Evolutionary conservation across 2,113 vertebrate species (phyloP).

Genomic region (Amazona vittata): DNA sequence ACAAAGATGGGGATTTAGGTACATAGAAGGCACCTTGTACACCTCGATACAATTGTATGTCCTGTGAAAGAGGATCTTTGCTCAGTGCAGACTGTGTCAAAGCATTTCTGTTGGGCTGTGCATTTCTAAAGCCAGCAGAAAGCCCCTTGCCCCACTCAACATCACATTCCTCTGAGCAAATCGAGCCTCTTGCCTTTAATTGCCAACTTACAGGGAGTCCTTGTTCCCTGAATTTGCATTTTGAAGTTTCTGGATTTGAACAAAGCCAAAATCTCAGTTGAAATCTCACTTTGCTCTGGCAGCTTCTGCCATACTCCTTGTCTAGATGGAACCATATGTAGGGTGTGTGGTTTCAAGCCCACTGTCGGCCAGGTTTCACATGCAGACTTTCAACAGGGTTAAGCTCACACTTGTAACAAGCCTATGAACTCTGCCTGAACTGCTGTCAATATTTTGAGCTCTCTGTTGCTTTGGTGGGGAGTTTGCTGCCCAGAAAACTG

Average conservation of each 20-base stretch:
- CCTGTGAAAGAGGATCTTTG: not conserved
- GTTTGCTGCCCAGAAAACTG: not conserved
- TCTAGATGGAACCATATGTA: not conserved
- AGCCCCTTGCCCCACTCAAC: not conserved
- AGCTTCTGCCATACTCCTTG: not conserved
- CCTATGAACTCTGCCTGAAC: not conserved
- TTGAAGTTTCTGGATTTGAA: slow-evolving; percentile 1
- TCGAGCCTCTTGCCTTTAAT: not conserved
- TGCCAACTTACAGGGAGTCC: not conserved
- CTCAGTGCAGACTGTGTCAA: not conserved
- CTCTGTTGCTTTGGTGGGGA: not conserved
- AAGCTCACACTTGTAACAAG: not conserved
- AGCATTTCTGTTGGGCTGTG: not conserved
- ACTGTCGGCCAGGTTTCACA: not conserved
- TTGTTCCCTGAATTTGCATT: not conserved
- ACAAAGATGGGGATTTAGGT: not conserved
- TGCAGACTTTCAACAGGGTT: not conserved
- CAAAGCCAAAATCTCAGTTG: not conserved
- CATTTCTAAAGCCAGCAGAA: not conserved
- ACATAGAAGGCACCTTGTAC: not conserved
- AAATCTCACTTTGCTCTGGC: slow-evolving; percentile 4
- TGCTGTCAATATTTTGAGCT: not conserved
- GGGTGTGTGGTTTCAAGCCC: not conserved
- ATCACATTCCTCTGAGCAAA: not conserved
- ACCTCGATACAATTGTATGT: not conserved